A percentile compares a stretch with the other conserved stretches of the same genome.
These are phyloP conservation scores for Dipodomys ordii DNA, from an alignment of 2,113 vertebrate genomes.

Conservation along the genomic window DNA sequence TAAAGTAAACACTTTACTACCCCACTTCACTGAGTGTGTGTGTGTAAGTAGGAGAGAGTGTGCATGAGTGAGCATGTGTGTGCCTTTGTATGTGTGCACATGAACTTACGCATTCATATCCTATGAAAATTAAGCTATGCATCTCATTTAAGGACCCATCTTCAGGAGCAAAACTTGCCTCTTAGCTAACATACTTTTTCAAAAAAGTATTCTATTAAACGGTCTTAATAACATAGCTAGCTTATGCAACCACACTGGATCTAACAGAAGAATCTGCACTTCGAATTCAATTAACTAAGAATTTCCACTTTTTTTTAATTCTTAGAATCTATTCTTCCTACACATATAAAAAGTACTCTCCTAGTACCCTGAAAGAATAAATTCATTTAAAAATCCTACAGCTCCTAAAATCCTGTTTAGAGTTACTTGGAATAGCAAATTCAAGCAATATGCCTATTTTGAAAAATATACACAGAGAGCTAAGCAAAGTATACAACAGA, in stretches of 20 bases:
- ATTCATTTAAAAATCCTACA: constrained; percentile 30
- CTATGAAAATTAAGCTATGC: neutral
- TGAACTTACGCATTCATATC: neutral
- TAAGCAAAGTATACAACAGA: neutral
- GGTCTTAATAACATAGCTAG: neutral
- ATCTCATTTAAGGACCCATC: neutral
- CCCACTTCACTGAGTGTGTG: neutral
- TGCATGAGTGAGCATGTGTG: neutral
- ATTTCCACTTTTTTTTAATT: neutral
- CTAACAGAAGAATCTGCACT: neutral
- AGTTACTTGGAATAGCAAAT: constrained; percentile 20
- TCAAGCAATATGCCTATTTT: neutral
- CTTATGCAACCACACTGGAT: neutral
- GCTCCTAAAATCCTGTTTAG: constrained; percentile 38
- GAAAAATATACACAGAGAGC: constrained; percentile 10
- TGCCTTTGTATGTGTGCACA: no score
- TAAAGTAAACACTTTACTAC: neutral
- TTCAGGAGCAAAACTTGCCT: neutral
- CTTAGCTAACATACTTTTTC: neutral
- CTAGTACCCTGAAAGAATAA: constrained; percentile 43
- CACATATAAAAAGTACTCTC: neutral
- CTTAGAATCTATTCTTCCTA: constrained; percentile 12
- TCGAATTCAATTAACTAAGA: neutral
- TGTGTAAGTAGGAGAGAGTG: neutral
- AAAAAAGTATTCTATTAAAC: neutral